Percentiles rank a stretch among this genome's conserved stretches.
Evolutionary conservation across 1,140 invertebrate species (phyloP).

Genomic region (Condylostylus longicornis): DNA sequence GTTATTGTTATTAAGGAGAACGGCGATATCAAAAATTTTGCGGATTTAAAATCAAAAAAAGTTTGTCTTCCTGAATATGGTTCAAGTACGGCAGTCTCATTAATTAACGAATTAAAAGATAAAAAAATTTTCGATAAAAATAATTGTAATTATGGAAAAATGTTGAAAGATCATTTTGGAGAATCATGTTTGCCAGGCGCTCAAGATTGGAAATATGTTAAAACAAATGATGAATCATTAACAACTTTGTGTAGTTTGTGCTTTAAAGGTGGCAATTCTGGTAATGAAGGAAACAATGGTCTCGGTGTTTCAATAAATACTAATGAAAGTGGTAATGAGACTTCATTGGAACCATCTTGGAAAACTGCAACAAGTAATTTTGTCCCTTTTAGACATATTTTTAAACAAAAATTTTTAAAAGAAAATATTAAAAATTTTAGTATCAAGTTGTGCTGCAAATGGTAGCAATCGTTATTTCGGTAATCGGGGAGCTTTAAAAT

Average conservation of each 20-base stretch:
- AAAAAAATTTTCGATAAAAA: conserved; percentile 28
- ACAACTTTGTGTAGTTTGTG: too few species aligned
- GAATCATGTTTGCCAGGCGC: conserved; percentile 44
- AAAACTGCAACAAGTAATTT: too few species aligned
- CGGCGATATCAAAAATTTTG: conserved; percentile 29
- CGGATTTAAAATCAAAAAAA: conserved; percentile 38
- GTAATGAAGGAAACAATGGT: too few species aligned
- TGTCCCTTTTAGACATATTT: too few species aligned
- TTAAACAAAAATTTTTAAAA: too few species aligned
- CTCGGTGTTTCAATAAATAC: too few species aligned
- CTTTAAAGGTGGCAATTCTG: too few species aligned
- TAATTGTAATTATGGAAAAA: conserved; percentile 40
- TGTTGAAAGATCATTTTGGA: conserved; percentile 40
- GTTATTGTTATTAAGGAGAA: conserved; percentile 41
- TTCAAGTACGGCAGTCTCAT: conserved; percentile 45
- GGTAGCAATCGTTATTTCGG: conserved; percentile 44
- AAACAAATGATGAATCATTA: too few species aligned
- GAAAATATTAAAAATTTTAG: too few species aligned
- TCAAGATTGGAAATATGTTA: background rate
- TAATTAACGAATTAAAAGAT: conserved; percentile 36
- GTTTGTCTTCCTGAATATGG: conserved; percentile 51
- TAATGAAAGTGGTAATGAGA: too few species aligned
- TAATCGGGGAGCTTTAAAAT: conserved; percentile 43
- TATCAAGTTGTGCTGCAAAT: conserved; percentile 31
- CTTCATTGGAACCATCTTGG: too few species aligned